These are phyloP conservation scores for Morpho achilles DNA, from an alignment of 2,888 invertebrate species.

Conservation along the genomic window DNA sequence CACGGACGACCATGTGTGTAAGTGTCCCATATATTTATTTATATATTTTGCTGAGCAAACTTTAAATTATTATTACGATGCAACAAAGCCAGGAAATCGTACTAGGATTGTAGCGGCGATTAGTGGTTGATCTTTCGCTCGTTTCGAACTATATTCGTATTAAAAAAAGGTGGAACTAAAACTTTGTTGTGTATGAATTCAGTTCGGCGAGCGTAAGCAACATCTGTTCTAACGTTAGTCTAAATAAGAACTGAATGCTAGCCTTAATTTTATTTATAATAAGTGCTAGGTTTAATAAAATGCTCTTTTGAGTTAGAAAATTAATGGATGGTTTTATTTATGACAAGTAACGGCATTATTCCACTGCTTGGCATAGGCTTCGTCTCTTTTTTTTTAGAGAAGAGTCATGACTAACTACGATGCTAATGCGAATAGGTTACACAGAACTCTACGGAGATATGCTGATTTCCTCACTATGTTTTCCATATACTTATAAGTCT, in stretches of 20 bases:
- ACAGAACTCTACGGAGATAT: too few species aligned
- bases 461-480: too few species aligned
- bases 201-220: constrained; percentile 35
- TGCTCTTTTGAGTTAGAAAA: constrained; percentile 78
- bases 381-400: too few species aligned
- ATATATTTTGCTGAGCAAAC: too few species aligned
- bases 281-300: constrained; percentile 75
- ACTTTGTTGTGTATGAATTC: constrained; percentile 13
- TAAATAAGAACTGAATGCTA: constrained; percentile 76
- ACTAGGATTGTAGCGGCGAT: constrained; percentile 19
- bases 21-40: too few species aligned
- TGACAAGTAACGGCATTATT: not conserved
- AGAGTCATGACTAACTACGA: too few species aligned
- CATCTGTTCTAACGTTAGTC: constrained; percentile 56
- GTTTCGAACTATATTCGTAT: constrained; percentile 14
- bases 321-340: constrained; percentile 61
- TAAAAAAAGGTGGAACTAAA: not conserved
- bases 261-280: constrained; percentile 77
- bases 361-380: too few species aligned
- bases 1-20: too few species aligned
- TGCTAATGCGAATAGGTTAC: too few species aligned
- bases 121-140: constrained; percentile 10
- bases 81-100: constrained; percentile 22
- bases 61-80: not conserved
- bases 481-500: too few species aligned